A percentile compares a stretch with the other conserved stretches of the same genome.
These are phyloP conservation scores for Rhinella marina DNA, from an alignment of 2,797 vertebrate species.

Conservation along the genomic window DNA sequence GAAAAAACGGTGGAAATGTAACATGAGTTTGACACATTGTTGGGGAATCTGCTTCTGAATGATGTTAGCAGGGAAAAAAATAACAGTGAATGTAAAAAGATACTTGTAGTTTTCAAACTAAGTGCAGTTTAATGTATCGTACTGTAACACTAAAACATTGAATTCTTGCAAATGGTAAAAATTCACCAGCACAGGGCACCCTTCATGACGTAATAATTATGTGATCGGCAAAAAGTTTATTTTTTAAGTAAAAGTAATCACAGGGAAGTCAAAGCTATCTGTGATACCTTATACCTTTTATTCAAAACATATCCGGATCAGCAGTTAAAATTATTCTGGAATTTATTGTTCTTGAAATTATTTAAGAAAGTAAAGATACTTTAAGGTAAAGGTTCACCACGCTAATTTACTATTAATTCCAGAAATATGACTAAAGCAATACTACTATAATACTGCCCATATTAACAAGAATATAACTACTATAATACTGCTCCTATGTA, in stretches of 20 bases:
- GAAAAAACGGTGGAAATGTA: constrained; percentile 23
- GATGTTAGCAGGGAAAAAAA: constrained; percentile 1
- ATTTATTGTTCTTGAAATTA: too few relatives aligned
- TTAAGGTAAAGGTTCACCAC: too few relatives aligned
- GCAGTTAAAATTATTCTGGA: too few relatives aligned
- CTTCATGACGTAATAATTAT: not conserved
- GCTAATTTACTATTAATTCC: too few relatives aligned
- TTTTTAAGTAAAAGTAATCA: too few relatives aligned
- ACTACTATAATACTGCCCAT: too few relatives aligned
- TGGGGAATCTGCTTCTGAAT: not conserved
- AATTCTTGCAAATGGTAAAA: not conserved
- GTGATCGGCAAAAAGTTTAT: too few relatives aligned
- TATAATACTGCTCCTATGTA: too few relatives aligned
- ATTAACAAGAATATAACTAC: too few relatives aligned
- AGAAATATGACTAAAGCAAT: too few relatives aligned
- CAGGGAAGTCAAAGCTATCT: not conserved
- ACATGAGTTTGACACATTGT: constrained; percentile 21
- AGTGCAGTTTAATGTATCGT: not conserved
- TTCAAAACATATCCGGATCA: too few relatives aligned
- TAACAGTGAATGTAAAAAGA: not conserved
- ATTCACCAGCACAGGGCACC: not conserved
- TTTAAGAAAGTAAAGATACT: too few relatives aligned
- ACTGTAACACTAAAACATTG: not conserved
- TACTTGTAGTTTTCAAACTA: not conserved
- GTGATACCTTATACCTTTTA: not conserved